Base-by-base conservation (phyloP, 2,888 invertebrate genomes). In the Ryuthela nishihirai region DNA sequence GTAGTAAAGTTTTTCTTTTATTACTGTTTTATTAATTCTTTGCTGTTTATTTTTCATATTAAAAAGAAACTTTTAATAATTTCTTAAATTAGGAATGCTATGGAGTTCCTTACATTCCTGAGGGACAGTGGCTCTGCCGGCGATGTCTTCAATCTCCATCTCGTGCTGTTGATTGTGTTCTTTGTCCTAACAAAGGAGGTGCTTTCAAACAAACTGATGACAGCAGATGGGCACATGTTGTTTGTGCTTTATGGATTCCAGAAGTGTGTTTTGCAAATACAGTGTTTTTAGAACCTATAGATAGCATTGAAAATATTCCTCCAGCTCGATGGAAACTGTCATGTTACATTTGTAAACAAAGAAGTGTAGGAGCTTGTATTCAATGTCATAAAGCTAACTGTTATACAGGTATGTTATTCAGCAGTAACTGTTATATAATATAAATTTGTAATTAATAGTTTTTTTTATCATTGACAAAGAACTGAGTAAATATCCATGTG, bases 131-230 rank as follows among this genome's bases (percentile, higher is more conserved):
- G 98, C 77, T 98, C 25, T 99, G 99, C 73, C 81, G 98, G 41
- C 81, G 94, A 59, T 99, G 99, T 74, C 79, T 98, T 10, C 92
- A 98, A 71, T 95, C 95, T 3, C 99, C 99, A 0, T 95, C 94
- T 9, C 79, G 92, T 48, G 87, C 95, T 1, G 98, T 99, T 0
- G 89, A 92, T 72, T 99, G 99, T 76, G 91, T 90, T n/a, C 80
- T 99, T 0, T 99, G 99, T 73, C 98, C 99, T 0, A 97, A 98
- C 72, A 87, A 90, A 69, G 94, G 94, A 47, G 99, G 99, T 49
- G 99, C 99, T 24, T 97, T 99, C 74, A 99, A 99, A 75, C 97
- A 97, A 77, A 95, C 97, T 0, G 95, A 95, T 73, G 84, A 90
- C 70, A 82, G 88, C 0, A 85, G 88, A 1, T 99, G 99, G 99